Conservation (phyloP, 2,797 vertebrate genomes). For the Pelodytes ibericus region DNA sequence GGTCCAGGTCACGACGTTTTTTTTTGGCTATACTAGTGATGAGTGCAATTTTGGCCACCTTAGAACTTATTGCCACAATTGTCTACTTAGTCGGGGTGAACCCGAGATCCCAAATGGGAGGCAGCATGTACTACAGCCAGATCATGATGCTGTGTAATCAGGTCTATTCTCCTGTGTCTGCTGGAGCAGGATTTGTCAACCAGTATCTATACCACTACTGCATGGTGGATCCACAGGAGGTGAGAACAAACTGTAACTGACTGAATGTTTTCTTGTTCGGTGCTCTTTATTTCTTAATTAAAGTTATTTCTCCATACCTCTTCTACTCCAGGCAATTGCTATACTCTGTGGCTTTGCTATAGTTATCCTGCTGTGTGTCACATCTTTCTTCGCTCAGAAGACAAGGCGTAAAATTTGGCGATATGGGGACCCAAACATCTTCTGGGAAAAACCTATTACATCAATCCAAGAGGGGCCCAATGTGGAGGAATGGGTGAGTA, state of each 20-base stretch:
- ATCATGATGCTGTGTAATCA: conserved; percentile 82
- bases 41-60: conserved; percentile 74
- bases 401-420: conserved; percentile 86
- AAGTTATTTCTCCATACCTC: background rate
- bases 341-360: conserved; percentile 83
- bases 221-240: conserved; percentile 88
- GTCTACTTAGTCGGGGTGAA: conserved; percentile 87
- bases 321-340: conserved; percentile 73
- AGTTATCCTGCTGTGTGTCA: conserved; percentile 75
- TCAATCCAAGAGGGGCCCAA: conserved; percentile 71
- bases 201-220: conserved; percentile 89
- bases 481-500: conserved; percentile 83
- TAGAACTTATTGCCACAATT: conserved; percentile 83
- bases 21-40: conserved; percentile 77
- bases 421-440: conserved; percentile 80
- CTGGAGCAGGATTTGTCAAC: conserved; percentile 68
- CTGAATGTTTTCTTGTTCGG: background rate
- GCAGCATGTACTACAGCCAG: conserved; percentile 81
- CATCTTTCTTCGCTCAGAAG: conserved; percentile 82
- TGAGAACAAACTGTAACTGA: conserved; percentile 56
- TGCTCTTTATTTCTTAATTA: background rate
- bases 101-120: conserved; percentile 82
- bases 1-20: conserved; percentile 74
- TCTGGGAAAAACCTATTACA: conserved; percentile 73
- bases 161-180: conserved; percentile 66